phyloP scores from a whole-genome alignment of 2,113 vertebrate species.

The Hiodon tergisus region DNA sequence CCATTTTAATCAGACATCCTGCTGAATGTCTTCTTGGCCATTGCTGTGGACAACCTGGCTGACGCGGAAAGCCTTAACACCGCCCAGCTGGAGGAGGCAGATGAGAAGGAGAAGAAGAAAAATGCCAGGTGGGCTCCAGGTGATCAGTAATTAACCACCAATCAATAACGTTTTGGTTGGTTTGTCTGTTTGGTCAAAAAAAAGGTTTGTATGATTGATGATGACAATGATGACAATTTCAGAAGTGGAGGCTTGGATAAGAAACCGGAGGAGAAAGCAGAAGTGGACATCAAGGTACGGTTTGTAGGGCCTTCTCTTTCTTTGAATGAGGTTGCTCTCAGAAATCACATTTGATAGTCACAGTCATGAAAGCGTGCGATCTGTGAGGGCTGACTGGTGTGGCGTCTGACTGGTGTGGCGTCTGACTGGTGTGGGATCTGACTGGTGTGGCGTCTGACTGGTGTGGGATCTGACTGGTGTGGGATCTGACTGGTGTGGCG shows the following conservation, averaged over 20 bases:
- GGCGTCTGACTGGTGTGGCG: too few relatives aligned
- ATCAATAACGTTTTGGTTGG: not conserved
- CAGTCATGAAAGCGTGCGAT: too few relatives aligned
- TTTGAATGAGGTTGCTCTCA: too few relatives aligned
- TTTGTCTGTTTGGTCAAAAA: too few relatives aligned
- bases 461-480: too few relatives aligned
- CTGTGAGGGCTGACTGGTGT: too few relatives aligned
- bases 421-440: too few relatives aligned
- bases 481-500: too few relatives aligned
- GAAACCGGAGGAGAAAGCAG: constrained; percentile 42
- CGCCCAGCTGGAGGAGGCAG: constrained; percentile 92
- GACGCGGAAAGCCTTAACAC: constrained; percentile 95
- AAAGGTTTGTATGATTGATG: too few relatives aligned
- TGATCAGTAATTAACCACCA: not conserved
- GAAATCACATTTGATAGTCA: too few relatives aligned
- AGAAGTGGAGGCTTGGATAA: constrained; percentile 38
- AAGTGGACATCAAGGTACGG: constrained; percentile 50
- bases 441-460: too few relatives aligned
- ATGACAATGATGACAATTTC: not conserved
- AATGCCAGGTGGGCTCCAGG: constrained; percentile 69
- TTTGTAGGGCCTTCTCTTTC: too few relatives aligned
- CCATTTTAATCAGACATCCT: constrained; percentile 59
- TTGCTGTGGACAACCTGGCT: constrained; percentile 96
- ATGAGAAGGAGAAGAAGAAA: constrained; percentile 89
- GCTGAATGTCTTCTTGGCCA: constrained; percentile 89